These are phyloP conservation scores for Chiridota heheva DNA, from an alignment of 35 echinoderm and acorn worm species.

Conservation along the genomic window DNA sequence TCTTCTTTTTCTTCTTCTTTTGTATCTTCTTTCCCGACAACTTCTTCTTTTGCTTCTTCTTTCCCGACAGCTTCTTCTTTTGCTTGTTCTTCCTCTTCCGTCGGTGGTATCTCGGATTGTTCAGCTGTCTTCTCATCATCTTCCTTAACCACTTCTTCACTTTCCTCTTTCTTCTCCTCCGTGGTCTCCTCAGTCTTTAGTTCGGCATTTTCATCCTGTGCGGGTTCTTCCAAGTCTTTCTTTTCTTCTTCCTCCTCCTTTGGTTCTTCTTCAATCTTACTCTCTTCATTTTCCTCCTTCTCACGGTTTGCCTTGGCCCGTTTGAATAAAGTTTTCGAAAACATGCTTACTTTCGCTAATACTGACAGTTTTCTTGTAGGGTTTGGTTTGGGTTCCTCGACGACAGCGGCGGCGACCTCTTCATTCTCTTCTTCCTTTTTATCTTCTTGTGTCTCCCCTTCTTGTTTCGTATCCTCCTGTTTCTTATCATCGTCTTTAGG, in stretches of 20 bases:
- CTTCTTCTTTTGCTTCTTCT: constrained; percentile 7
- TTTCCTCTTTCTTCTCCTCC: background rate
- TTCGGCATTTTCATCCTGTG: background rate
- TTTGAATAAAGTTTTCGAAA: constrained; percentile 14
- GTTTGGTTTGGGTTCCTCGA: too few species aligned
- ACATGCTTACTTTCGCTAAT: constrained; percentile 14
- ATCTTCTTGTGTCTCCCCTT: constrained; percentile 7
- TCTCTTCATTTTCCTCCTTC: background rate
- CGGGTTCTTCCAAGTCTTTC: background rate
- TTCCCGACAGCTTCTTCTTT: background rate
- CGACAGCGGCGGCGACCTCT: background rate
- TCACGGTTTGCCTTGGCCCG: constrained; percentile 1
- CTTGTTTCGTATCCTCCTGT: too few species aligned
- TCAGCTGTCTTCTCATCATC: background rate
- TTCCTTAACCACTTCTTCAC: background rate
- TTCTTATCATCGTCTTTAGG: too few species aligned
- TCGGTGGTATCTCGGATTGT: background rate
- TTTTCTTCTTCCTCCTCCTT: constrained; percentile 12
- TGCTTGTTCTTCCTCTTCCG: background rate
- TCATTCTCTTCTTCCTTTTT: too few species aligned
- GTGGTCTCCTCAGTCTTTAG: background rate
- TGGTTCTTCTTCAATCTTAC: background rate
- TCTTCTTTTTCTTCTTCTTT: background rate
- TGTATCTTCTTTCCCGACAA: background rate
- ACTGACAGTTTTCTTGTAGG: constrained; percentile 11